Evolutionary conservation across 2,113 vertebrate species (phyloP).

Genomic region (Pteronura brasiliensis): DNA sequence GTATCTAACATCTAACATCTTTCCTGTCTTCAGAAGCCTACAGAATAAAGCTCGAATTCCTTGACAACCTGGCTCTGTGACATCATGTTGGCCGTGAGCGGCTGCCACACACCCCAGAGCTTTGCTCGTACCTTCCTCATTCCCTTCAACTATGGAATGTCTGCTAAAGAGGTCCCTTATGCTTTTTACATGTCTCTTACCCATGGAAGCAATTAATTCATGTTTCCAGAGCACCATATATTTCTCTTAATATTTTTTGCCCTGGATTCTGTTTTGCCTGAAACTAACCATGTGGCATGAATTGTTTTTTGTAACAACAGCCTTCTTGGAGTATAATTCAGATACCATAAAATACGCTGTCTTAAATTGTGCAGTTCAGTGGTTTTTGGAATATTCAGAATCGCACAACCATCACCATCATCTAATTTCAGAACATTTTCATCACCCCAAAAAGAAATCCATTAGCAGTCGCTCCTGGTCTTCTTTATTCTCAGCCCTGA

Average conservation of each 20-base stretch:
- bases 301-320: neutral
- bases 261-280: conserved; percentile 18
- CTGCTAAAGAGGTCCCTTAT: neutral
- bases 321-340: neutral
- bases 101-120: neutral
- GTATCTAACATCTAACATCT: neutral
- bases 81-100: rapidly evolving
- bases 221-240: neutral
- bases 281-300: neutral
- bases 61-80: neutral
- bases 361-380: neutral
- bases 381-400: neutral
- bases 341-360: neutral
- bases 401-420: neutral
- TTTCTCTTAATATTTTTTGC: conserved; percentile 15
- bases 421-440: neutral
- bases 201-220: neutral
- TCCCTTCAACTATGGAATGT: neutral
- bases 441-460: neutral
- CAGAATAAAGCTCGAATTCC: neutral
- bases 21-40: neutral
- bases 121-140: neutral
- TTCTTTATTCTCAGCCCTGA: neutral
- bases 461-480: neutral
- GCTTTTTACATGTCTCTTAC: neutral